phyloP scores from a whole-genome alignment of 2,797 vertebrate species.

The Siniperca undulata region DNA sequence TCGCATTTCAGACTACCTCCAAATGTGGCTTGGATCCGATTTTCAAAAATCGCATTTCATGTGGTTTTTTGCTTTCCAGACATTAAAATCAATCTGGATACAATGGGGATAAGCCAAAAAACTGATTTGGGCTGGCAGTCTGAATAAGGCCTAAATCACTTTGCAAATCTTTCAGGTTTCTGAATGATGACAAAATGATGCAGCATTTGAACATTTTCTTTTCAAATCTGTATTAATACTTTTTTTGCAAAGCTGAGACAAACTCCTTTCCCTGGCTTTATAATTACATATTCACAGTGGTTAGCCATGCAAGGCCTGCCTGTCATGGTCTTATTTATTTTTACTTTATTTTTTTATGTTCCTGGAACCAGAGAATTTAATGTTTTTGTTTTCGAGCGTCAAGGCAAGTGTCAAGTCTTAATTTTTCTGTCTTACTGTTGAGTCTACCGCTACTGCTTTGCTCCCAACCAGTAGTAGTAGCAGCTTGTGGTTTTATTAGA shows the following conservation, averaged over 20 bases:
- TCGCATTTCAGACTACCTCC: too few species aligned
- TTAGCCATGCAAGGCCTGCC: neutral
- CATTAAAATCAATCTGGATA: too few species aligned
- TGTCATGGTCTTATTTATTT: neutral
- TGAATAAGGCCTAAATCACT: neutral
- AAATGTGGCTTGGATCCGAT: too few species aligned
- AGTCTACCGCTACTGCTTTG: neutral
- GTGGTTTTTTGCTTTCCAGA: too few species aligned
- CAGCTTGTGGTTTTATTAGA: neutral
- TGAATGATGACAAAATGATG: neutral
- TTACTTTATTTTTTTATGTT: neutral
- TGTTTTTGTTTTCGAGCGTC: neutral
- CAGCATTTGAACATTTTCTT: constrained; percentile 8
- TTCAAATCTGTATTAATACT: neutral
- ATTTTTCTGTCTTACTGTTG: neutral
- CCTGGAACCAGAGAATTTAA: too few species aligned
- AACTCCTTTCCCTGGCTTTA: neutral
- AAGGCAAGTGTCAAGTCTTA: neutral
- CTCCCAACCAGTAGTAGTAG: neutral
- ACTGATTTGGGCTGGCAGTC: too few species aligned
- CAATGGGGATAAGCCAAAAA: too few species aligned
- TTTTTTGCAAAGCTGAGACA: neutral
- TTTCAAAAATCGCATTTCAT: too few species aligned
- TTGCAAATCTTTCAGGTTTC: neutral
- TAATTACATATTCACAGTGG: neutral